Percentiles rank a stretch among this genome's conserved stretches.
Evolutionary conservation across 1,140 invertebrate species (phyloP).

Genomic region (Manduca sexta): DNA sequence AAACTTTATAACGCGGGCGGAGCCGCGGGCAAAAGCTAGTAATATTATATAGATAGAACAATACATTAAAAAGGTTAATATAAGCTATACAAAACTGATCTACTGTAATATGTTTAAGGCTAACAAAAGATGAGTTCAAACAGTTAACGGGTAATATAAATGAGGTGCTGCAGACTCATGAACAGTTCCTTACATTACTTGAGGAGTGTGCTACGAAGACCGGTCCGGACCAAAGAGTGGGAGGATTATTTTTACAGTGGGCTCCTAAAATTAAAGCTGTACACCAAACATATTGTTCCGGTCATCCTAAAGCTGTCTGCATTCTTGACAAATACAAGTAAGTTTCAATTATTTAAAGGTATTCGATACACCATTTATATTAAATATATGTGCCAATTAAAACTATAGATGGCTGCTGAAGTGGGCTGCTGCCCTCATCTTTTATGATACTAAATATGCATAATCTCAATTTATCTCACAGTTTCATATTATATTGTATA

Average conservation of each 20-base stretch:
- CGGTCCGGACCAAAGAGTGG: conserved; percentile 87
- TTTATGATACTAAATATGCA: not conserved
- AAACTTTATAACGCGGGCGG: too few relatives aligned
- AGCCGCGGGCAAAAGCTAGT: too few relatives aligned
- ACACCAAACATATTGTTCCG: conserved; percentile 90
- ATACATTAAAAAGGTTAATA: too few relatives aligned
- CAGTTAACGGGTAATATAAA: conserved; percentile 91
- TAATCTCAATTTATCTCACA: not conserved
- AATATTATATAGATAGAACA: too few relatives aligned
- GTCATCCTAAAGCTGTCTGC: conserved; percentile 94
- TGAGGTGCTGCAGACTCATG: conserved; percentile 89
- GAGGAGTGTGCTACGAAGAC: conserved; percentile 83
- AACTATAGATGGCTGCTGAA: not conserved
- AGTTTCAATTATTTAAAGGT: conserved; percentile 30
- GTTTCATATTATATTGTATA: not conserved
- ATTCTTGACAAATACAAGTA: conserved; percentile 93
- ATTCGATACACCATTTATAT: not conserved
- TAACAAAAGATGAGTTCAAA: conserved; percentile 88
- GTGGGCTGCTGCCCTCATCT: not conserved
- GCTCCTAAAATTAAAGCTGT: conserved; percentile 90
- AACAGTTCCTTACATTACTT: conserved; percentile 83
- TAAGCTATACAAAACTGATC: too few relatives aligned
- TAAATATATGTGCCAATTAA: not conserved
- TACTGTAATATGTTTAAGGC: conserved; percentile 75
- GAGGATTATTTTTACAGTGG: conserved; percentile 91